Percentiles rank a stretch among this genome's conserved stretches.
phyloP scores from a whole-genome alignment of 2,888 invertebrate species.

The Drosophila paranaensis region DNA sequence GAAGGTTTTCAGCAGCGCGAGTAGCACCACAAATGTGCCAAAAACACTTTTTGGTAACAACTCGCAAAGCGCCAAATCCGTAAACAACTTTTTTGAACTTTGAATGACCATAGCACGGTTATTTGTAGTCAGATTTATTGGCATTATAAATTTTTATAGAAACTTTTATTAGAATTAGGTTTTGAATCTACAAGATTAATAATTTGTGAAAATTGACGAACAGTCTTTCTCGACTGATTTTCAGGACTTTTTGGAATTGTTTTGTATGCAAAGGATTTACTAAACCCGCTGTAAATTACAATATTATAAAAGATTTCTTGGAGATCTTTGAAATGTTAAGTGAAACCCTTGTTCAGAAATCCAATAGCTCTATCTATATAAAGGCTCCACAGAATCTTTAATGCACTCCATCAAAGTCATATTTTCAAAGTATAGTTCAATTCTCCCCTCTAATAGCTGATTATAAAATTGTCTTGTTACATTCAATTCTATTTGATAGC shows the following conservation, averaged over 20 bases:
- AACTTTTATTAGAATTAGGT: not conserved
- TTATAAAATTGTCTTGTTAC: slow-evolving; percentile 3
- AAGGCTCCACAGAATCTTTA: too few species aligned
- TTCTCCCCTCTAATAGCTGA: not conserved
- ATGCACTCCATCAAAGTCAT: not conserved
- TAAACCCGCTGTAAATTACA: not conserved
- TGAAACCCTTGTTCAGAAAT: not conserved
- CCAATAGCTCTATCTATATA: too few species aligned
- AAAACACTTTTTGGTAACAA: not conserved
- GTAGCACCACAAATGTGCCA: not conserved
- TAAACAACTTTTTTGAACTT: not conserved
- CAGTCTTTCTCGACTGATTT: not conserved
- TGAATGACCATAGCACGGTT: too few species aligned
- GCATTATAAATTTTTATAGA: not conserved
- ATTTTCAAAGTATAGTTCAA: not conserved
- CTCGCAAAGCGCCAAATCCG: not conserved
- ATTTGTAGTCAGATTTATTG: not conserved
- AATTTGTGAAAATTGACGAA: not conserved
- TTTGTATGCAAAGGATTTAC: not conserved
- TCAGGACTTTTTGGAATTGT: not conserved
- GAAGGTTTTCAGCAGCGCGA: not conserved
- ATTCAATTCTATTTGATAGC: slow-evolving; percentile 1
- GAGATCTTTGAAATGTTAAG: not conserved
- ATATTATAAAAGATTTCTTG: not conserved
- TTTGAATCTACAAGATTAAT: not conserved